Conservation (phyloP, 2,113 vertebrate species). For the Dasyornis broadbenti region DNA sequence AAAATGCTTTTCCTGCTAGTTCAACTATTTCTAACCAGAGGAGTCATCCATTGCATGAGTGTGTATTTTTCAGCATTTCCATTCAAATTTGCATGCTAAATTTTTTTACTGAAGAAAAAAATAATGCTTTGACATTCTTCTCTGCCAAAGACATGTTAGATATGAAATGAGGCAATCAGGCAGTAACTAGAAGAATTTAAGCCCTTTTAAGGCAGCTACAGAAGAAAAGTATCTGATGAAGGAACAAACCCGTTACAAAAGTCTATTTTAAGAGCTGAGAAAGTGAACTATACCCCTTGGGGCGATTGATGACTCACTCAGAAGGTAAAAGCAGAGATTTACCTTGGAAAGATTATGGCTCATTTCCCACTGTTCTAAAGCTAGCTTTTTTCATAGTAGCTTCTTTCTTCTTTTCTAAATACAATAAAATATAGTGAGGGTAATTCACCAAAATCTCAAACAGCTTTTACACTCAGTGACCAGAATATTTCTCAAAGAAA, state of each 20-base stretch:
- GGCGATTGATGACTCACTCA: neutral
- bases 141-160: neutral
- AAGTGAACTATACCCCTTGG: neutral
- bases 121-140: neutral
- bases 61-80: neutral
- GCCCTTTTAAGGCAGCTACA: constrained; percentile 24
- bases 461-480: fast-evolving
- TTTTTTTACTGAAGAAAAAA: neutral
- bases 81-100: neutral
- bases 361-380: neutral
- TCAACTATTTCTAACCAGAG: neutral
- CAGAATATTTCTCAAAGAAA: neutral
- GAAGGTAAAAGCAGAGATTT: neutral
- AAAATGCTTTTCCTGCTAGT: neutral
- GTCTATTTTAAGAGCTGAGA: constrained; percentile 15
- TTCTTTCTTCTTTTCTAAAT: neutral
- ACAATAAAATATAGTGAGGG: neutral
- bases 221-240: neutral
- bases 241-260: neutral
- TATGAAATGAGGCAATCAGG: constrained; percentile 7
- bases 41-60: neutral
- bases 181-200: constrained; percentile 29
- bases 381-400: neutral
- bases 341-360: neutral
- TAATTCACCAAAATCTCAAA: neutral